These are phyloP conservation scores for Aphelocoma californica DNA, from an alignment of 2,797 vertebrate genomes.

Conservation along the genomic window DNA sequence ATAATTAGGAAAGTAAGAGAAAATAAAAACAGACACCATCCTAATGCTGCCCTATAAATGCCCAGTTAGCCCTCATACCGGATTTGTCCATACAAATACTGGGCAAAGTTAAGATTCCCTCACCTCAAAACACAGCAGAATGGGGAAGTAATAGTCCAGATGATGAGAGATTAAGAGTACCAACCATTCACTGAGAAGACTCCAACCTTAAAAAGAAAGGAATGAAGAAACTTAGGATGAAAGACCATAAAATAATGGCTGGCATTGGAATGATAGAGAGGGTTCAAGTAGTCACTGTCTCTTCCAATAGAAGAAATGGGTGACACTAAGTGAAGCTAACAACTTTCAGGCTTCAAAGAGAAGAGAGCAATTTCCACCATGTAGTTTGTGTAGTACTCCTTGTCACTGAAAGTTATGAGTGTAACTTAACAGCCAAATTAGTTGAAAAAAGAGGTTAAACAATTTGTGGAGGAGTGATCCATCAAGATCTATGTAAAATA, in stretches of 20 bases:
- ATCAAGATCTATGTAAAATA: neutral
- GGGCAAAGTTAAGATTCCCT: neutral
- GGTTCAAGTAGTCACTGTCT: neutral
- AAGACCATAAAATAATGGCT: neutral
- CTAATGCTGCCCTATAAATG: neutral
- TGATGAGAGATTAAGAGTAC: neutral
- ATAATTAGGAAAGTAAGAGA: neutral
- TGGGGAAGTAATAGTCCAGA: neutral
- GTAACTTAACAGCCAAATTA: neutral
- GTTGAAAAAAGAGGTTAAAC: neutral
- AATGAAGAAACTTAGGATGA: neutral
- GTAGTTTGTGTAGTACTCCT: neutral
- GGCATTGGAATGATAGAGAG: neutral
- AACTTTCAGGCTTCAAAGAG: neutral
- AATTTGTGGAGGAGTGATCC: neutral
- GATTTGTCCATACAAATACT: neutral
- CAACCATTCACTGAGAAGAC: neutral
- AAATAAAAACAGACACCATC: neutral
- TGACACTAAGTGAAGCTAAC: neutral
- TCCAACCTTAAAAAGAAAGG: neutral
- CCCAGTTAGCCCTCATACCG: neutral
- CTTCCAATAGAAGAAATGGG: neutral
- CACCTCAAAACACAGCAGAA: neutral
- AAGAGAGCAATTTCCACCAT: neutral
- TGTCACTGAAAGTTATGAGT: neutral